phyloP scores from a whole-genome alignment of 2,113 vertebrate species.

The Lepus timidus region DNA sequence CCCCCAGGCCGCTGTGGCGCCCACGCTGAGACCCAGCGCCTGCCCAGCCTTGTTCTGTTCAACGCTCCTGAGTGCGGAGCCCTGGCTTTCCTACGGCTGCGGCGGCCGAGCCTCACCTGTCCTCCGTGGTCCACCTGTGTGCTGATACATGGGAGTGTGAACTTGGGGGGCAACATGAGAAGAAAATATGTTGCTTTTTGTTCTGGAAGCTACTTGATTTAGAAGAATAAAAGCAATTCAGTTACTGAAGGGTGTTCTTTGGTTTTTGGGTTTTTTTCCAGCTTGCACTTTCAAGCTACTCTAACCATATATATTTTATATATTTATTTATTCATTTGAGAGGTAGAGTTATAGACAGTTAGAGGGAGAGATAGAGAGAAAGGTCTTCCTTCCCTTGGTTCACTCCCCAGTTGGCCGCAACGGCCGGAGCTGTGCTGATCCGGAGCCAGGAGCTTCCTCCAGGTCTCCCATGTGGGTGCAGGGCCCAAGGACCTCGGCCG shows the following conservation, averaged over 20 bases:
- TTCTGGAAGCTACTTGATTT: conserved; percentile 11
- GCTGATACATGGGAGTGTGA: not conserved
- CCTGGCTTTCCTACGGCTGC: rapidly evolving
- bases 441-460: too few species aligned
- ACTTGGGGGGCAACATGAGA: not conserved
- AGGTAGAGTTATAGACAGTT: too few species aligned
- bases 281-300: not conserved
- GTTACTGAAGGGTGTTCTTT: not conserved
- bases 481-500: too few species aligned
- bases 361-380: too few species aligned
- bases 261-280: not conserved
- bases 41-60: not conserved
- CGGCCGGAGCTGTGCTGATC: too few species aligned
- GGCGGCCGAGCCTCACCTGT: rapidly evolving
- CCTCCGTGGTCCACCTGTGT: rapidly evolving
- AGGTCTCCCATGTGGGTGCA: too few species aligned
- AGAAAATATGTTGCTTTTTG: not conserved
- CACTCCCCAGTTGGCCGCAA: too few species aligned
- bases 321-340: too few species aligned
- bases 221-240: conserved; percentile 22
- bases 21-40: not conserved
- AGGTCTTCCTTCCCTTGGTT: too few species aligned
- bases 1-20: not conserved
- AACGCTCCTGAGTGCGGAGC: not conserved
- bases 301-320: not conserved